These are phyloP conservation scores for Cynocephalus volans DNA, from an alignment of 2,113 vertebrate genomes.

Conservation along the genomic window DNA sequence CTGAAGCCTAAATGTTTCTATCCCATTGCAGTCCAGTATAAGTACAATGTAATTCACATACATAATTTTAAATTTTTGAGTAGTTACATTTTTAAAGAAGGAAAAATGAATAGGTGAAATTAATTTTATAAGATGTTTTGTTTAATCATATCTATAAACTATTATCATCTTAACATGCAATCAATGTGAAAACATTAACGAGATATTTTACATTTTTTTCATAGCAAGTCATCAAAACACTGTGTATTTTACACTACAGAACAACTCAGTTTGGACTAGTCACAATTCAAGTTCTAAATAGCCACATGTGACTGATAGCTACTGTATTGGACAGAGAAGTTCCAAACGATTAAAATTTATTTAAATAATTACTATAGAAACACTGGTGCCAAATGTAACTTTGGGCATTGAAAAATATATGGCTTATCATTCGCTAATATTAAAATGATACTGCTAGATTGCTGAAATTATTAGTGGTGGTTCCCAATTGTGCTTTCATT, in stretches of 20 bases:
- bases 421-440: background rate
- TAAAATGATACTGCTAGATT: background rate
- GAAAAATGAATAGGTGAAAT: background rate
- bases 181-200: background rate
- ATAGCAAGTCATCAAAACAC: background rate
- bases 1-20: background rate
- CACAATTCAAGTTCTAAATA: background rate
- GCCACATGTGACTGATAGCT: too few species aligned
- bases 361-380: slow-evolving; percentile 31
- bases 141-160: background rate
- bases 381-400: background rate
- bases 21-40: background rate
- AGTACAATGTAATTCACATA: background rate
- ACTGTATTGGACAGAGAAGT: background rate
- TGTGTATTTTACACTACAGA: background rate
- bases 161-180: background rate
- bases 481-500: background rate
- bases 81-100: background rate
- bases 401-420: background rate
- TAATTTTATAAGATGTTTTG: background rate
- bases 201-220: background rate
- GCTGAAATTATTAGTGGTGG: background rate
- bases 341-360: background rate
- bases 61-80: background rate
- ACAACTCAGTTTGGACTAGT: background rate